Evolutionary conservation across 2,113 vertebrate species (phyloP), one percentile per base, ranked within the genome.

Genomic region (Percina caprodes): DNA sequence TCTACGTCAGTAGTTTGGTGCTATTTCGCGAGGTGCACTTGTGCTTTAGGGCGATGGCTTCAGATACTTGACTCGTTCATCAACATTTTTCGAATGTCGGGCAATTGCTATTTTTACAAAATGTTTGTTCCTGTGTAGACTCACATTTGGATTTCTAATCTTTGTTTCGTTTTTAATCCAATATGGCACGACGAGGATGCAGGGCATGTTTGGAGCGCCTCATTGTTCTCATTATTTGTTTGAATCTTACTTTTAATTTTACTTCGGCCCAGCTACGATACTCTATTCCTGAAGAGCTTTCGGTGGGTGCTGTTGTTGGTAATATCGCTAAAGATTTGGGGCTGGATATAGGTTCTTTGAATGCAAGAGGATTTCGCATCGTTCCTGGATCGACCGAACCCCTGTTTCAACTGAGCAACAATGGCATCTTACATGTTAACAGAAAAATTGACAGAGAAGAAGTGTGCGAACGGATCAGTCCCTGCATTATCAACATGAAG

Each of bases 361-460:
- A 24, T 5, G 42, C 66, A 0, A 72, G 93, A 59, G 85, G 85
- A 46, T 90, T 91, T 74, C 92, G 92, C 21, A 88, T 94, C 26
- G 90, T 91, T 2, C 85, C 87, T 48, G 91, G 90, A 21, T 80
- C 87, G 4, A 83, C 69, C 4, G 89, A 92, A 13, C 56, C 88
- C 8, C 39, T 89, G 45, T 90, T 94, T 67, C 80, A 90, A 26
- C 55, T 92, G 1, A 75, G 0, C 33, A 66, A 26, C 5, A 59
- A 89, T 12, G 88, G 88, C 19, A 72, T 84, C 19, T 48, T 92
- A 15, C 56, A 72, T 5, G 71, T 92, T 6, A 84, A 82, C 62
- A 63, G 46, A n/a, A 92, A 89, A 67, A 91, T 94, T 52, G 92
- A 95, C n/a, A 62, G 93, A 81, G 94, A 94, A n/a, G 88, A 91